phyloP scores from a whole-genome alignment of 2,888 invertebrate species.

The Drosophila tanythrix region DNA sequence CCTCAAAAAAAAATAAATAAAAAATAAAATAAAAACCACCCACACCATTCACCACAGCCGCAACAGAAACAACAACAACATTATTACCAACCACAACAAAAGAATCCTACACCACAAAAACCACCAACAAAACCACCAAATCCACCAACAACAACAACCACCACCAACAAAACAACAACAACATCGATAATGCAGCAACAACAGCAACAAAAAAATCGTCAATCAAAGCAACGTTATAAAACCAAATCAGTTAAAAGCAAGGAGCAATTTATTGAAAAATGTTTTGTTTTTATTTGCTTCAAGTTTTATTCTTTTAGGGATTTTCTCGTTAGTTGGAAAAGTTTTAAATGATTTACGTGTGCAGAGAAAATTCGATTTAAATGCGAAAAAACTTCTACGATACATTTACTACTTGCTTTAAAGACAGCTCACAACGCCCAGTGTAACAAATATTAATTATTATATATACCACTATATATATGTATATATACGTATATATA shows the following conservation, averaged over 20 bases:
- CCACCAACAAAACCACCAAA: conserved; percentile 25
- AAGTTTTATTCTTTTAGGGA: conserved; percentile 6
- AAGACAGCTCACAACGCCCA: conserved; percentile 76
- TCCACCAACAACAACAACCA: conserved; percentile 33
- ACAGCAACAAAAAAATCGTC: conserved; percentile 30
- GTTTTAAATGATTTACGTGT: conserved; percentile 6
- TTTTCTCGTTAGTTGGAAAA: conserved; percentile 9
- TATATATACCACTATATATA: conserved; percentile 3
- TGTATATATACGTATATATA: neutral
- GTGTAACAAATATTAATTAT: conserved; percentile 74
- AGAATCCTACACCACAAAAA: conserved; percentile 59
- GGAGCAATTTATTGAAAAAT: conserved; percentile 68
- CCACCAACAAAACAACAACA: conserved; percentile 42
- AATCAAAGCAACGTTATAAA: conserved; percentile 37
- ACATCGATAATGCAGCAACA: conserved; percentile 48
- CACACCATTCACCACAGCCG: conserved; percentile 68
- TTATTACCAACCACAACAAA: conserved; percentile 40
- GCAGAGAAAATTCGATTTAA: conserved; percentile 3
- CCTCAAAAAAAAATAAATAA: conserved; percentile 22
- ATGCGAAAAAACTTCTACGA: conserved; percentile 3
- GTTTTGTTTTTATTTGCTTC: conserved; percentile 27
- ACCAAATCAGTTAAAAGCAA: conserved; percentile 40
- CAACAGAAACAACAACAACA: conserved; percentile 41
- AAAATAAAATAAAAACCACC: conserved; percentile 27
- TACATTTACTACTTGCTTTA: conserved; percentile 28